These are phyloP conservation scores for Xestia sexstrigata DNA, from an alignment of 2,888 invertebrate genomes.

Conservation along the genomic window DNA sequence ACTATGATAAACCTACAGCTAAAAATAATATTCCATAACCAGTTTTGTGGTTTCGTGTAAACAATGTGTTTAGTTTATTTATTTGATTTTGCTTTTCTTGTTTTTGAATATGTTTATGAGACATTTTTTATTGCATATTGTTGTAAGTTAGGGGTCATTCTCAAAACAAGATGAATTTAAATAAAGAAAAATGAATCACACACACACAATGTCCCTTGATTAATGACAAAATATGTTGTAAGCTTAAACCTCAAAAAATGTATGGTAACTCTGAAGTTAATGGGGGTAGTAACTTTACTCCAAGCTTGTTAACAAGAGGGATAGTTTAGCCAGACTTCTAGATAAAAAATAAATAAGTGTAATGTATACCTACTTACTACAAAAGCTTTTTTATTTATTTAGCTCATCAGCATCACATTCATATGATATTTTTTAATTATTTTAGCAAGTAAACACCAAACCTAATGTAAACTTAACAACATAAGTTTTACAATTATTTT, in stretches of 20 bases:
- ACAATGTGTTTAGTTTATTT: neutral
- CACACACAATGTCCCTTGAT: neutral
- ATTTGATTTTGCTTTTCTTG: neutral
- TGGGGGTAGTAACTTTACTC: neutral
- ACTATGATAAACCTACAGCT: neutral
- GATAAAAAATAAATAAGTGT: neutral
- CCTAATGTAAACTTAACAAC: neutral
- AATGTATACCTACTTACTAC: neutral
- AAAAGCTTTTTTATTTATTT: neutral
- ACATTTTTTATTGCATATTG: neutral
- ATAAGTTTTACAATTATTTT: neutral
- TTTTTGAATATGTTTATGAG: neutral
- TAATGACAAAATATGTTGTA: neutral
- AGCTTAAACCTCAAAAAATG: neutral
- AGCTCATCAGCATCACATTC: neutral
- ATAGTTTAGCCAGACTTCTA: neutral
- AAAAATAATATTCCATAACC: neutral
- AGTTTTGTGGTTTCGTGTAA: slow-evolving; percentile 1
- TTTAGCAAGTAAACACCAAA: neutral
- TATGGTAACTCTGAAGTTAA: neutral
- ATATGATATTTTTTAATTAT: neutral
- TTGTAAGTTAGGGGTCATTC: neutral
- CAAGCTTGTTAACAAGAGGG: neutral
- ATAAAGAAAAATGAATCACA: neutral
- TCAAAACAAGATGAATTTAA: neutral